Evolutionary conservation across 2,113 vertebrate species (phyloP).

Genomic region (Aix galericulata): DNA sequence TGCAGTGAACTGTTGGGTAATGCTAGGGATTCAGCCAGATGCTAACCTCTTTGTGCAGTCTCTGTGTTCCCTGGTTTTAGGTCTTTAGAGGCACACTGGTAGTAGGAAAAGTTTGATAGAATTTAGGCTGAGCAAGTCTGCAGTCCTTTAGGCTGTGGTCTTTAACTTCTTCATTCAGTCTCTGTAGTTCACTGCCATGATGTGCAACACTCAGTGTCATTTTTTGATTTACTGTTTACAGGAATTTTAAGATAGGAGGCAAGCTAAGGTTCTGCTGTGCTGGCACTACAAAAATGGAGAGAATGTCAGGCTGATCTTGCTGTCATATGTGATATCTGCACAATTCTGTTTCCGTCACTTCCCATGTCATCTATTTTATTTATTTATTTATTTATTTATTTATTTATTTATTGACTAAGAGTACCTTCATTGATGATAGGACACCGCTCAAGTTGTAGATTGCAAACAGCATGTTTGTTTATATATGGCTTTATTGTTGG

Average conservation of each 20-base stretch:
- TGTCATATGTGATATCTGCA: not conserved
- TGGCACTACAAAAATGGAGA: not conserved
- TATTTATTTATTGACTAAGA: not conserved
- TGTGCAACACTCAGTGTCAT: fast-evolving
- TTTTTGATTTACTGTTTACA: not conserved
- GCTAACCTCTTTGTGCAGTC: not conserved
- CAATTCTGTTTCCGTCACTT: not conserved
- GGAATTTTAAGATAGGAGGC: not conserved
- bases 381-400: not conserved
- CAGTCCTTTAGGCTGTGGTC: not conserved
- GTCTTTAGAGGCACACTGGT: not conserved
- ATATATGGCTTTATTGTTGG: not conserved
- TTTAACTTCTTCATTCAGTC: not conserved
- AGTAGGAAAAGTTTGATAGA: not conserved
- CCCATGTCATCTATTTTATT: not conserved
- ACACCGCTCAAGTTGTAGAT: not conserved
- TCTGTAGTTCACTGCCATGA: not conserved
- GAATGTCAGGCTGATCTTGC: not conserved
- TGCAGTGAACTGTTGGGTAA: not conserved
- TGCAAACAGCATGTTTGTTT: not conserved
- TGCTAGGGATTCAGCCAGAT: not conserved
- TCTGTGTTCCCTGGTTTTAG: not conserved
- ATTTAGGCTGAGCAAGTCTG: not conserved
- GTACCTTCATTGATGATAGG: not conserved
- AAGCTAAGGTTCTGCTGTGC: not conserved